These are phyloP conservation scores for Diabrotica balteata DNA, from an alignment of 2,888 invertebrate genomes.

Conservation along the genomic window DNA sequence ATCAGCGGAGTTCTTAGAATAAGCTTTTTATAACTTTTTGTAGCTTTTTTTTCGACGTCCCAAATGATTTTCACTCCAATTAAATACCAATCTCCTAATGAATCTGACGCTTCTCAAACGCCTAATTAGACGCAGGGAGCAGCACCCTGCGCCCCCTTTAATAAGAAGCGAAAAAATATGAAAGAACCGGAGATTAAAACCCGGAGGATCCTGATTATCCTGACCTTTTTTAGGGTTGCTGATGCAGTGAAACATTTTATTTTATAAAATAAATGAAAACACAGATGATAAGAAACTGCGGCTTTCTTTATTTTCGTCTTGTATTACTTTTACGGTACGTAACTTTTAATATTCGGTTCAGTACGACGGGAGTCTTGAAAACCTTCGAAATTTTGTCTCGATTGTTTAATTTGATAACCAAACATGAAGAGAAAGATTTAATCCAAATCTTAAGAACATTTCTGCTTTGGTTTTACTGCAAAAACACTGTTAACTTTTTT, in stretches of 20 bases:
- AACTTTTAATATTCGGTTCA: too few species aligned
- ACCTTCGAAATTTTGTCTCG: too few species aligned
- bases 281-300: slow-evolving; percentile 8
- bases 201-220: slow-evolving; percentile 22
- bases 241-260: slow-evolving; percentile 17
- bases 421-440: too few species aligned
- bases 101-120: slow-evolving; percentile 26
- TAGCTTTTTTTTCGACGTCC: slow-evolving; percentile 1
- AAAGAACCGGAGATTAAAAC: slow-evolving; percentile 32
- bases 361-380: too few species aligned
- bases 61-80: slow-evolving; percentile 24
- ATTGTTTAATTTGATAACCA: too few species aligned
- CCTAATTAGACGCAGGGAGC: slow-evolving; percentile 21
- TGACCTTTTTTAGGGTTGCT: slow-evolving; percentile 13
- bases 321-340: neutral
- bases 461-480: too few species aligned
- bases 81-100: slow-evolving; percentile 30
- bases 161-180: slow-evolving; percentile 27
- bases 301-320: neutral
- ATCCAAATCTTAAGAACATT: too few species aligned
- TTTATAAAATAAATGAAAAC: slow-evolving; percentile 19
- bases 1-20: neutral
- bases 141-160: slow-evolving; percentile 12
- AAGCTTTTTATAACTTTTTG: neutral
- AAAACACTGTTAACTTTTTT: too few species aligned